A percentile compares a stretch with the other conserved stretches of the same genome.
phyloP scores from a whole-genome alignment of 2,888 invertebrate genomes.

The Bombylius major region DNA sequence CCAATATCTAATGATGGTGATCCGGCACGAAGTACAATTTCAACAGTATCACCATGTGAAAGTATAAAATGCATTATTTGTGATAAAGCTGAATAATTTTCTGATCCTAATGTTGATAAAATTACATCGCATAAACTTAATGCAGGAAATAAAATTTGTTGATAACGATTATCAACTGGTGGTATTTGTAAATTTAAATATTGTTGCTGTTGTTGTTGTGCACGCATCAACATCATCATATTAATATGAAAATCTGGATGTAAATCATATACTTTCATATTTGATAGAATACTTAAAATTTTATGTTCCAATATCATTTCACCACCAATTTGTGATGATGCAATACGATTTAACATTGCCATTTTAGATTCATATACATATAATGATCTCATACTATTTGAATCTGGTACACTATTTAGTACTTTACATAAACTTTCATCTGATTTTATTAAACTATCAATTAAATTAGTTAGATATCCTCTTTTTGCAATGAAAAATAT shows the following conservation, averaged over 20 bases:
- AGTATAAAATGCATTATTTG: constrained; percentile 72
- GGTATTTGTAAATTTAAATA: constrained; percentile 42
- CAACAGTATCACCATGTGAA: constrained; percentile 69
- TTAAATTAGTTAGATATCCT: constrained; percentile 67
- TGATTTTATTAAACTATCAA: constrained; percentile 65
- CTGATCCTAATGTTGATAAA: constrained; percentile 67
- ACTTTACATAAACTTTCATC: constrained; percentile 52
- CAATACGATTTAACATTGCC: constrained; percentile 60
- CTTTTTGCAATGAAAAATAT: constrained; percentile 46
- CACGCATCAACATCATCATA: constrained; percentile 16
- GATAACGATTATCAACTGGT: constrained; percentile 55
- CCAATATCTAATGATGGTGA: constrained; percentile 51
- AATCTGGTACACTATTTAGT: constrained; percentile 52
- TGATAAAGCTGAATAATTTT: constrained; percentile 68
- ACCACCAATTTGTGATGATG: constrained; percentile 53
- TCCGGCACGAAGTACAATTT: constrained; percentile 60
- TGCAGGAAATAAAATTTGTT: constrained; percentile 71
- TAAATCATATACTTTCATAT: constrained; percentile 54
- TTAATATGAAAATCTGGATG: constrained; percentile 53
- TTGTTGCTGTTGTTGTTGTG: constrained; percentile 21
- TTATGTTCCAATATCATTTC: constrained; percentile 49
- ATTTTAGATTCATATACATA: constrained; percentile 84
- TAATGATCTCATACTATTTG: constrained; percentile 57
- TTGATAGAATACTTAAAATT: constrained; percentile 47
- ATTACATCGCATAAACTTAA: constrained; percentile 69